Conservation (phyloP, 2,113 vertebrate species). For the Phaethornis superciliosus region DNA sequence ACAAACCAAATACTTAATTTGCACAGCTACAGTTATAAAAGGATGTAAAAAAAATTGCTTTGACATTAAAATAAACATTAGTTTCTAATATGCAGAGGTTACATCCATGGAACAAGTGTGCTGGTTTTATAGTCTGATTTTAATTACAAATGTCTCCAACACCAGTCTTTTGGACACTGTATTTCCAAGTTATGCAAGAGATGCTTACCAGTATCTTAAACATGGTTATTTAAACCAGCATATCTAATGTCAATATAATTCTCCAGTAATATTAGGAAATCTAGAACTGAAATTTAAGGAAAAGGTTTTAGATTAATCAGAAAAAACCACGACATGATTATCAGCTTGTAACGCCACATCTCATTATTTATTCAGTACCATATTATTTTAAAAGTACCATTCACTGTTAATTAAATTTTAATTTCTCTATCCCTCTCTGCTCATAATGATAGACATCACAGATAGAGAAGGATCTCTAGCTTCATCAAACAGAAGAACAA, state of each 20-base stretch:
- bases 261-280: not conserved
- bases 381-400: not conserved
- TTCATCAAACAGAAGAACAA: not conserved
- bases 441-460: not conserved
- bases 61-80: not conserved
- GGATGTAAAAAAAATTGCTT: not conserved
- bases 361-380: not conserved
- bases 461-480: not conserved
- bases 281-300: not conserved
- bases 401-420: not conserved
- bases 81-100: not conserved
- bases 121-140: not conserved
- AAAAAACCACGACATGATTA: accelerated
- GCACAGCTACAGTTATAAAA: not conserved
- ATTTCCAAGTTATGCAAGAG: not conserved
- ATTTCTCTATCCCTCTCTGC: not conserved
- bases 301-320: not conserved
- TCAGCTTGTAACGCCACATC: not conserved
- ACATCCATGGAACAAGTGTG: not conserved
- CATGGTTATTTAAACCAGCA: not conserved
- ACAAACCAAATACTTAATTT: not conserved
- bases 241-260: not conserved
- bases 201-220: not conserved
- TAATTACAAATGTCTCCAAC: not conserved
- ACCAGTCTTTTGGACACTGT: not conserved